These are phyloP conservation scores for Pampus argenteus DNA, from an alignment of 2,797 vertebrate species.

Conservation along the genomic window DNA sequence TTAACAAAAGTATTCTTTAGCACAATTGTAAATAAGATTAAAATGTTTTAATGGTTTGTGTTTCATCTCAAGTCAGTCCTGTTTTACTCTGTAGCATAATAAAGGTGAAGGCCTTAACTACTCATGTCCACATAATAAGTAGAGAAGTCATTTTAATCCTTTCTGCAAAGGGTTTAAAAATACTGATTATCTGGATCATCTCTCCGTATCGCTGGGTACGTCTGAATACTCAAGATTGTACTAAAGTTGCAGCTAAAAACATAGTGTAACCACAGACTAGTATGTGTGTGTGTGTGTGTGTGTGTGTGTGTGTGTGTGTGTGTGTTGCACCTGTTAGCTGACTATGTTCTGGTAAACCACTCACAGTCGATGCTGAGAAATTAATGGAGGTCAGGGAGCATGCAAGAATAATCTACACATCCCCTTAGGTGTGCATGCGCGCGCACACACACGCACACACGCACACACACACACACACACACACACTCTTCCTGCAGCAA, in stretches of 20 bases:
- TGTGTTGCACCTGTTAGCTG: slow-evolving; percentile 61
- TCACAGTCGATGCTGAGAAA: slow-evolving; percentile 78
- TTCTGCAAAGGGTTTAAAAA: slow-evolving; percentile 9
- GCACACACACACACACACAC: slow-evolving; percentile 11
- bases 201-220: not conserved
- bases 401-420: slow-evolving; percentile 28
- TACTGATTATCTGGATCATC: not conserved
- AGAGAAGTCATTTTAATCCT: not conserved
- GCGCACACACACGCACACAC: not conserved
- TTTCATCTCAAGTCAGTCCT: not conserved
- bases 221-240: slow-evolving; percentile 2
- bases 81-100: not conserved
- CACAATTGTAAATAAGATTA: not conserved
- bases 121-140: not conserved
- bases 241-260: slow-evolving; percentile 36
- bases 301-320: slow-evolving; percentile 24
- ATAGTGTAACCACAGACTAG: slow-evolving; percentile 63
- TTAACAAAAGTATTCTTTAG: not conserved
- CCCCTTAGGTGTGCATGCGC: not conserved
- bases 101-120: not conserved
- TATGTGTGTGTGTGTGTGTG: slow-evolving; percentile 28
- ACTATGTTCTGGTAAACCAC: slow-evolving; percentile 80
- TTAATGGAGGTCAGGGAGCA: slow-evolving; percentile 72
- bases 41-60: not conserved
- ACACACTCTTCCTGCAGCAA: slow-evolving; percentile 1